Base-by-base conservation (phyloP, 2,888 invertebrate species). In the Dolichomitus sp. region DNA sequence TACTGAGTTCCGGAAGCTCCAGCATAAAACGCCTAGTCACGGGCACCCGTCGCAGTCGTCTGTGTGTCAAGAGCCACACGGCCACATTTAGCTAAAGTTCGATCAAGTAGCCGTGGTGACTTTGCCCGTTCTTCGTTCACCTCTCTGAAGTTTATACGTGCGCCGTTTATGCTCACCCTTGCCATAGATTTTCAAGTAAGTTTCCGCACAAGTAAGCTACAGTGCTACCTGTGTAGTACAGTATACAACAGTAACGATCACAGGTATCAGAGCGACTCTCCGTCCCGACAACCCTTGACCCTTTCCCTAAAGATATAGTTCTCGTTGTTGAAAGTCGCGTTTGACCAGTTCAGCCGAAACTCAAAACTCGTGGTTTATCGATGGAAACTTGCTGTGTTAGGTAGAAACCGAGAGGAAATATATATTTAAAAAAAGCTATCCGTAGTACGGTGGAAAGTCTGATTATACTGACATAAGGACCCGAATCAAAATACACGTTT, bases 61-160 rank as follows among this genome's bases (percentile, higher is more conserved):
- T 23, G 11, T 66, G 14, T 27, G 45, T 66, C 66, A 66, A 48
- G 45, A 66, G 30, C 27, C 48, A 33, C 48, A 19, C 42, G 52
- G 69, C 40, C 40, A 9, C 23, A 54, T 69, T 54, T 37, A 37
- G 54, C 37, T 19, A 54, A 54, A 69, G 37, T 69, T 37, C 37
- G 37, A 54, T 69, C 40, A 37, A 69, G 33, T 52, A 23, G 37
- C 61, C 6, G 40, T 52, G 45, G 42, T 17, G 12, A 33, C 42
- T 27, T 48, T 14, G 65, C 12, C 14, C 52, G 33, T 52, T 54
- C 69, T 14, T 27, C 19, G 30, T 63, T 23, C 19, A 12, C 69
- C 19, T 69, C 52, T 4, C 37, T 11, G 11, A 23, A 54, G 69
- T 69, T 69, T 69, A 69, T 54, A n/a, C 69, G 37, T 14, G 54